These are phyloP conservation scores for Mesoclemmys tuberculata DNA, from an alignment of 2,113 vertebrate species.

Conservation along the genomic window DNA sequence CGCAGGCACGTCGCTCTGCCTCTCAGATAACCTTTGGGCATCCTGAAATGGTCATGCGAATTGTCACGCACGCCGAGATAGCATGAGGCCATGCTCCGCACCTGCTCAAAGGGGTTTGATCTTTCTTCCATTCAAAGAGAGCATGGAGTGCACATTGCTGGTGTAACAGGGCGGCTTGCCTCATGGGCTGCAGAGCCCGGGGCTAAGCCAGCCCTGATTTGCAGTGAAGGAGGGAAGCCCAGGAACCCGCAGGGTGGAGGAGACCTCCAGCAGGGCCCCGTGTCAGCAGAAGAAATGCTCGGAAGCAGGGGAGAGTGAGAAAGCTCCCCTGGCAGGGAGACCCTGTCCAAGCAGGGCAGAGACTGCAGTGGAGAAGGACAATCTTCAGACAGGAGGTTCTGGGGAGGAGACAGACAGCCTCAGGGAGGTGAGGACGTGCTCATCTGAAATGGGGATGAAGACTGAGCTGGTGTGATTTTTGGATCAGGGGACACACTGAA, in stretches of 20 bases:
- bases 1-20: not conserved
- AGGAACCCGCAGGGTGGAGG: not conserved
- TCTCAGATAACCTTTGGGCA: not conserved
- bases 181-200: not conserved
- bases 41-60: rapidly evolving
- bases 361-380: not conserved
- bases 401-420: not conserved
- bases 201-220: not conserved
- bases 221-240: not conserved
- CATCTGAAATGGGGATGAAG: not conserved
- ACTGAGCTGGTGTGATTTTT: not conserved
- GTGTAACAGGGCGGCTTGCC: not conserved
- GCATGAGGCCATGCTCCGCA: not conserved
- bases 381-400: not conserved
- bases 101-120: rapidly evolving
- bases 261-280: not conserved
- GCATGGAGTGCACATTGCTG: not conserved
- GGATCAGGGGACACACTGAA: not conserved
- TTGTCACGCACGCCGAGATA: rapidly evolving
- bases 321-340: not conserved
- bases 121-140: not conserved
- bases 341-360: not conserved
- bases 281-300: not conserved
- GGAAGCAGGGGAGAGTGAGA: not conserved
- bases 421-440: not conserved